phyloP scores from a whole-genome alignment of 2,888 invertebrate genomes.

The Aleiodes testaceus region DNA sequence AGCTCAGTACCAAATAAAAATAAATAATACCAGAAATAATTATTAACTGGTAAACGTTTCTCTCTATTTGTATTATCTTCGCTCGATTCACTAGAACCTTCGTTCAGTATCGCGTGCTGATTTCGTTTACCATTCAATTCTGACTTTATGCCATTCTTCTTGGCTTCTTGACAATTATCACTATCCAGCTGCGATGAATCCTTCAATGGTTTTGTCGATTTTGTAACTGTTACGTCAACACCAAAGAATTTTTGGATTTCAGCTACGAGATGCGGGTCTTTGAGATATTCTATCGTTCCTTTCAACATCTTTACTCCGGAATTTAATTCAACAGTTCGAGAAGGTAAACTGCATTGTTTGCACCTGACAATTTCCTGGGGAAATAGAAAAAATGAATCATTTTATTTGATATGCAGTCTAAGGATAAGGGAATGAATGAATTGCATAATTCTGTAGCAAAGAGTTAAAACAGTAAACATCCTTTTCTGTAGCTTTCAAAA shows the following conservation, averaged over 20 bases:
- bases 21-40: constrained; percentile 88
- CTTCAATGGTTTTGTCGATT: not conserved
- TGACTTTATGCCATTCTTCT: constrained; percentile 46
- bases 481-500: too few relatives aligned
- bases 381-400: not conserved
- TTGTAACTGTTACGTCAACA: constrained; percentile 73
- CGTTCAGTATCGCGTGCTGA: constrained; percentile 56
- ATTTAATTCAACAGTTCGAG: not conserved
- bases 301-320: constrained; percentile 45
- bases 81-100: constrained; percentile 36
- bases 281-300: constrained; percentile 78
- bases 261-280: constrained; percentile 84
- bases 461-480: too few relatives aligned
- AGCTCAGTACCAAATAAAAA: constrained; percentile 89
- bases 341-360: not conserved
- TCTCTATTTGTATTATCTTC: not conserved
- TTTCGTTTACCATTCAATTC: constrained; percentile 12
- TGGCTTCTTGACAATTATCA: constrained; percentile 51
- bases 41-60: constrained; percentile 76
- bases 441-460: too few relatives aligned
- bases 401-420: not conserved
- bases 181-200: constrained; percentile 7
- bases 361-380: not conserved
- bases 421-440: not conserved
- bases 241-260: constrained; percentile 88